Evolutionary conservation across 2,113 vertebrate genomes (phyloP).

Genomic region (Dascyllus trimaculatus): DNA sequence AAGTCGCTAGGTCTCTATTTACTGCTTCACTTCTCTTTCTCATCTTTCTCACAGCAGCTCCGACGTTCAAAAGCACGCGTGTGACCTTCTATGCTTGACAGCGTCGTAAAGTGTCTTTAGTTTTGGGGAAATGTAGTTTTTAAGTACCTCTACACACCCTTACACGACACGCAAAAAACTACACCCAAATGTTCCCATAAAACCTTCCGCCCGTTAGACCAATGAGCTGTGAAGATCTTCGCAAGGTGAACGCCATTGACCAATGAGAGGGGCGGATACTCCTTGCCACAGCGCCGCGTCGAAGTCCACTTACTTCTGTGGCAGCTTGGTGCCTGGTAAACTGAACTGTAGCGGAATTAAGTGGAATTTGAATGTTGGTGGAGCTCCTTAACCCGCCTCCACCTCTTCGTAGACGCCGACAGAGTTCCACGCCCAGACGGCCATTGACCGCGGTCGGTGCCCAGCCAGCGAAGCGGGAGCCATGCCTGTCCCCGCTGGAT

Average conservation of each 20-base stretch:
- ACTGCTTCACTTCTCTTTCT: neutral
- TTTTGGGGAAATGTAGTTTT: slow-evolving; percentile 76
- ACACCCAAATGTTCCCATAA: slow-evolving; percentile 62
- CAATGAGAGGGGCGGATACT: slow-evolving; percentile 74
- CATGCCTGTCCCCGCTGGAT: slow-evolving; percentile 94
- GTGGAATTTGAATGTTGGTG: slow-evolving; percentile 62
- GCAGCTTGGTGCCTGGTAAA: slow-evolving; percentile 66
- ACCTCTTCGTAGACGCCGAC: slow-evolving; percentile 49
- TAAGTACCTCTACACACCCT: fast-evolving
- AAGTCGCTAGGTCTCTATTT: slow-evolving; percentile 7
- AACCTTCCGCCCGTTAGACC: slow-evolving; percentile 62
- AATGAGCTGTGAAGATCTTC: slow-evolving; percentile 66
- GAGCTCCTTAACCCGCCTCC: slow-evolving; percentile 30
- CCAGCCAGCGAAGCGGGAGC: slow-evolving; percentile 81
- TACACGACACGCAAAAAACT: slow-evolving; percentile 59
- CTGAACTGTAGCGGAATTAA: slow-evolving; percentile 51
- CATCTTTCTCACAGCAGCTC: neutral
- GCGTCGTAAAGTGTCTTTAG: neutral
- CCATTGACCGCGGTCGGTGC: slow-evolving; percentile 71
- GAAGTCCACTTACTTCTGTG: slow-evolving; percentile 77
- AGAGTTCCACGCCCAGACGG: slow-evolving; percentile 52
- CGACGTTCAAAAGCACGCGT: slow-evolving; percentile 59
- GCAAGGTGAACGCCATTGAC: slow-evolving; percentile 21
- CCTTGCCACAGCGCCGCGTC: slow-evolving; percentile 56
- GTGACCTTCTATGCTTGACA: slow-evolving; percentile 74